Base-by-base conservation (phyloP, 2,888 invertebrate genomes). In the Cistogaster globosa region DNA sequence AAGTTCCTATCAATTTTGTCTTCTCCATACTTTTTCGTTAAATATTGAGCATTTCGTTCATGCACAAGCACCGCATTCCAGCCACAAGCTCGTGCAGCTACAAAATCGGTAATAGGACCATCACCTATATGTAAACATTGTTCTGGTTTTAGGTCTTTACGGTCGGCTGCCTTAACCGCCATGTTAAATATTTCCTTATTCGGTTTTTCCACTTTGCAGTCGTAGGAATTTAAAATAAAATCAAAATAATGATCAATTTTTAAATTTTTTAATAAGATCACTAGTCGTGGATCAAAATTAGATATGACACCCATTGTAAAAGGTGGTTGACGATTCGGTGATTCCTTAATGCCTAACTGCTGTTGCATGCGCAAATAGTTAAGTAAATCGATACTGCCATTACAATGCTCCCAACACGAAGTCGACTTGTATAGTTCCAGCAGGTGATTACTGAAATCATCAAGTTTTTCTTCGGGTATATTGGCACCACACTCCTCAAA, bases 101-200 rank as follows among this genome's bases (percentile, higher is more conserved):
- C 87, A 91, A 96, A 98, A 92, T 98, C 98, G 48, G 95, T 94
- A 42, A 94, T 92, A 2, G 95, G 90, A 86, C 95, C 95, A 92
- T 98, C 97, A 0, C 98, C 98, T 68, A 98, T 94, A 90, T 98
- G 98, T 4, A 97, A 91, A 74, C 96, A 96, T 88, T 97, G 94
- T 0, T 93, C 90, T 0, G 96, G 94, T 72, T 92, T 90, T 0
- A 95, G 88, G 57, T 91, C 86, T 5, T 89, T 77, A 26, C 93
- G 87, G 14, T 93, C 92, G 9, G 94, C 94, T 75, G 89, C 89
- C 45, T 93, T 89, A 89, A 95, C 91, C 32, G 96, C 96, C 89
- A 93, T 90, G 86, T 94, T 88, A 90, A 97, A 98, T 88, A 98
- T 97, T 83, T 93, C 93, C 53, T 93, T 90, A 90, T 95, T 94